Conservation (phyloP, 2,888 invertebrate genomes). For the Trypoxylon attenuatum region DNA sequence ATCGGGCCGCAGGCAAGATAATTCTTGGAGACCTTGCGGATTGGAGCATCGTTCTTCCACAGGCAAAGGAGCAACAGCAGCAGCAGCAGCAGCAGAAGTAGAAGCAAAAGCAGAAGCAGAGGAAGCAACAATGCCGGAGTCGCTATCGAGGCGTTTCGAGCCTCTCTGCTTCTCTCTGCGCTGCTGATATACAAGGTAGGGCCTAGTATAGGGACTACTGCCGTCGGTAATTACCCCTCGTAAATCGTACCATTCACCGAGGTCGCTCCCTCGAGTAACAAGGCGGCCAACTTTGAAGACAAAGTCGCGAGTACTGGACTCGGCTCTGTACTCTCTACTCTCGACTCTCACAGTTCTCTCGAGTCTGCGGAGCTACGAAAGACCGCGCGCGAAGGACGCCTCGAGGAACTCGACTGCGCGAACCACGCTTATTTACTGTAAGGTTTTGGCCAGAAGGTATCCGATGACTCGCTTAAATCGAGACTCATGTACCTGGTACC, state of each 20-base stretch:
- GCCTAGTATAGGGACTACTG: conserved; percentile 40
- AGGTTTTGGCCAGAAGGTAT: too few relatives aligned
- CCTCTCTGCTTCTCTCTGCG: conserved; percentile 13
- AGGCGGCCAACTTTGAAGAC: conserved; percentile 61
- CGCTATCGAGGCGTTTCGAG: conserved; percentile 36
- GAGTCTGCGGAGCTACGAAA: too few relatives aligned
- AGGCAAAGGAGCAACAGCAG: conserved; percentile 13
- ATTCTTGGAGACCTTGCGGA: conserved; percentile 15
- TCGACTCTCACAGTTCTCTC: too few relatives aligned
- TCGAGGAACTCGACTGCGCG: too few relatives aligned
- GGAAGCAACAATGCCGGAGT: conserved; percentile 19
- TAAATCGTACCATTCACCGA: conserved; percentile 56
- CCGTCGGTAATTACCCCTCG: conserved; percentile 56
- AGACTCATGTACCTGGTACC: too few relatives aligned
- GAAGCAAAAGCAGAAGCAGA: neutral
- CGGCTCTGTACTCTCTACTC: too few relatives aligned
- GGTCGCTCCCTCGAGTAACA: conserved; percentile 53
- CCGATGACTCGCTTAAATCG: too few relatives aligned
- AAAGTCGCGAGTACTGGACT: conserved; percentile 40
- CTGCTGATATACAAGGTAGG: conserved; percentile 42
- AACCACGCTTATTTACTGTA: too few relatives aligned
- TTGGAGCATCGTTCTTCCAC: conserved; percentile 6
- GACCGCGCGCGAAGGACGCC: too few relatives aligned
- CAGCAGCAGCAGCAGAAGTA: neutral
- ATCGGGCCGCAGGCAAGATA: conserved; percentile 13